Percentiles rank a stretch among this genome's conserved stretches.
Evolutionary conservation across 1,140 invertebrate genomes (phyloP).

Genomic region (Maconellicoccus hirsutus): DNA sequence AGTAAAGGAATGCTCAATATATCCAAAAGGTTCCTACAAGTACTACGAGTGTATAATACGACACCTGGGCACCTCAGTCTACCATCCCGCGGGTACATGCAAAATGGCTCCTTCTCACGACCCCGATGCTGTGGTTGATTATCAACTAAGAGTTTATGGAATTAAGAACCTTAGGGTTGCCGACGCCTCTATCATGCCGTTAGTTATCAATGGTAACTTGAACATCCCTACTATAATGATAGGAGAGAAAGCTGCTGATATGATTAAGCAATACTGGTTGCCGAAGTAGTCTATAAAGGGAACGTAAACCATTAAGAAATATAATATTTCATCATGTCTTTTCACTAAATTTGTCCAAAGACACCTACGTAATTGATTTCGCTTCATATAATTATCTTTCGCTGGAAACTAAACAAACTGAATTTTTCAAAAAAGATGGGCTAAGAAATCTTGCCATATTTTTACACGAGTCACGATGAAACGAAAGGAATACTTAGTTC

Average conservation of each 20-base stretch:
- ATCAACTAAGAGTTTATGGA: constrained; percentile 46
- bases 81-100: constrained; percentile 46
- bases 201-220: constrained; percentile 52
- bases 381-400: too few relatives aligned
- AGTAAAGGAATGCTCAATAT: constrained; percentile 37
- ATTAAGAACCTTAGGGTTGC: constrained; percentile 47
- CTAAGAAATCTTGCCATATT: too few relatives aligned
- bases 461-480: too few relatives aligned
- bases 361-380: too few relatives aligned
- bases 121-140: constrained; percentile 46
- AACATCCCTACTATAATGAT: constrained; percentile 58
- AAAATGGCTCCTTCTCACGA: constrained; percentile 50
- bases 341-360: too few relatives aligned
- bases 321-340: too few relatives aligned
- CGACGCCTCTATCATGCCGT: constrained; percentile 62
- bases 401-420: too few relatives aligned
- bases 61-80: constrained; percentile 37
- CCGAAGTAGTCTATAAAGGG: too few relatives aligned
- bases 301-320: too few relatives aligned
- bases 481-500: too few relatives aligned
- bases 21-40: constrained; percentile 43
- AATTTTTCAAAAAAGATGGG: too few relatives aligned
- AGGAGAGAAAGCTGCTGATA: constrained; percentile 50
- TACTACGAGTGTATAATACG: constrained; percentile 55
- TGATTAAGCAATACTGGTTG: constrained; percentile 46